phyloP scores from a whole-genome alignment of 2,113 vertebrate genomes.

The Grus americana region DNA sequence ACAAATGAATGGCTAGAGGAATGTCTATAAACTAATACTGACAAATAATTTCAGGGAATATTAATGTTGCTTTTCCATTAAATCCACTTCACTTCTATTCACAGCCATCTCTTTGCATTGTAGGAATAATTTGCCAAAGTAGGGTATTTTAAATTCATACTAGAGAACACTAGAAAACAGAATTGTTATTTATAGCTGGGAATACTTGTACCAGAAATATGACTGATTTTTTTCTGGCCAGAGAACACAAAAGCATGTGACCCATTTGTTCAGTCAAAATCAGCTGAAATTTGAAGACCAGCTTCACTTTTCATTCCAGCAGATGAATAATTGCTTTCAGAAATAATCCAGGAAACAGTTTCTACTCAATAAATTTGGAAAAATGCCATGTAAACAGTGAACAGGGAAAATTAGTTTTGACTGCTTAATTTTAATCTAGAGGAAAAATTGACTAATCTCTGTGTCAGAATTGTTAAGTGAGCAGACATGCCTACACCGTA shows the following conservation, averaged over 20 bases:
- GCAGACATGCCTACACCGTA: background rate
- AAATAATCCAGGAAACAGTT: background rate
- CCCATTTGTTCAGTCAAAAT: constrained; percentile 15
- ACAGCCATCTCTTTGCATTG: background rate
- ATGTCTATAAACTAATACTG: background rate
- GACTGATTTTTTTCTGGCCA: background rate
- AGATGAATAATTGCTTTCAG: background rate
- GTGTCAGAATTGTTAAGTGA: background rate
- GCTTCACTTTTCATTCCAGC: background rate
- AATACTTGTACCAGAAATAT: constrained; percentile 43
- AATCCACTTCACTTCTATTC: background rate
- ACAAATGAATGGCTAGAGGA: background rate
- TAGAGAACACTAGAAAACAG: constrained; percentile 41
- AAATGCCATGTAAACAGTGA: background rate
- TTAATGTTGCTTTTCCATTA: background rate
- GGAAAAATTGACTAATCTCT: background rate
- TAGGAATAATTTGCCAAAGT: background rate
- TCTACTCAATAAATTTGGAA: background rate
- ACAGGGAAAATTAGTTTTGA: background rate
- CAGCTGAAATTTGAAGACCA: constrained; percentile 13
- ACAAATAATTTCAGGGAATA: background rate
- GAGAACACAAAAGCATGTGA: background rate
- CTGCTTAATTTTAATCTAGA: background rate
- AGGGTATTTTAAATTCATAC: background rate
- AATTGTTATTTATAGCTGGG: constrained; percentile 42